Evolutionary conservation across 2,888 invertebrate species (phyloP), one percentile per base, ranked within the genome.

Genomic region (Spatulosminthurus flaviceps): DNA sequence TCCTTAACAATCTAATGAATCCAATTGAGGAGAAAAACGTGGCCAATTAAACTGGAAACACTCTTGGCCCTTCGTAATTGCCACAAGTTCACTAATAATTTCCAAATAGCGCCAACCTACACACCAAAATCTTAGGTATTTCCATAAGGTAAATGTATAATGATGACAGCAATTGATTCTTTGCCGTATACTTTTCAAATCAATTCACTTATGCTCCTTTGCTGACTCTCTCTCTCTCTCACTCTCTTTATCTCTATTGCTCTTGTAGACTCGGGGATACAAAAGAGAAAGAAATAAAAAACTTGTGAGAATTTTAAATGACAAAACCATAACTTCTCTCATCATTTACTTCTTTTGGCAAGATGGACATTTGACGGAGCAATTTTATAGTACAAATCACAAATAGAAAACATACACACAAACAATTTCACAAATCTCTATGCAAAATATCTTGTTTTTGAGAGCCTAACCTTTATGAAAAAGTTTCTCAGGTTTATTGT

Each of bases 161-260:
- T 51, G 51, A 51, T 51, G 51, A 51, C 51, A 51, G 51, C 51
- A 51, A 51, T 51, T 51, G 51, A 51, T 51, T 51, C 51, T 51
- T 51, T n/a, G 16, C 51, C 51, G 51, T 51, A 51, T 19, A 4
- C 51, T n/a, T 19, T 11, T 51, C 51, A 51, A 13, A 2, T 51
- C 51, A 51, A 16, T 51, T 51, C 51, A 19, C 51, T 19, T 51
- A 16, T 16, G 4, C 41, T 41, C 7, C 13, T 7, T 41, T 41
- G 41, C 41, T 41, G 41, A 13, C 41, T 41, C 41, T 19, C 51
- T 51, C 51, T 19, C 34, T 34, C 34, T 34, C 34, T 34, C 34
- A 4, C 34, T 34, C 34, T 34, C 34, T 34, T 9, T 34, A 4
- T 34, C 34, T 34, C 34, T 34, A 4, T 4, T 9, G 9, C 34